phyloP scores from a whole-genome alignment of 2,113 vertebrate genomes.

The Indri indri region DNA sequence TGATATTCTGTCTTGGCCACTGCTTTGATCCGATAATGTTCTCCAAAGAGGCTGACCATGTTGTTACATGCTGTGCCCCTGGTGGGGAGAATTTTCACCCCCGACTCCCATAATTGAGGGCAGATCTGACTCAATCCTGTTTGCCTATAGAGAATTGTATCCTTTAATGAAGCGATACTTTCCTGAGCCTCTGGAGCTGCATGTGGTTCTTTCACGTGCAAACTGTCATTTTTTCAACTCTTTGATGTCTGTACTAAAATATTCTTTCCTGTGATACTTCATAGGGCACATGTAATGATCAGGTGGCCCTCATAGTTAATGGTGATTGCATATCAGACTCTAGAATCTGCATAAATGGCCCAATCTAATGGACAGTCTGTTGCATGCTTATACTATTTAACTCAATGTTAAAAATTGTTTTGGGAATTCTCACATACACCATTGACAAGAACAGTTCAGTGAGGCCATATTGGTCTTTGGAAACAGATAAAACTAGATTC shows the following conservation, averaged over 20 bases:
- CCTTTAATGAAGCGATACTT: constrained; percentile 33
- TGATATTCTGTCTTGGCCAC: neutral
- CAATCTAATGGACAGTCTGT: neutral
- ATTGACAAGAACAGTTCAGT: neutral
- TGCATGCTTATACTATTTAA: neutral
- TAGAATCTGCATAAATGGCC: neutral
- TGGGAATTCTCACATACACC: neutral
- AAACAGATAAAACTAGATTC: neutral
- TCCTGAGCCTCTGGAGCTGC: neutral
- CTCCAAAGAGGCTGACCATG: neutral
- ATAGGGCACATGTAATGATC: neutral
- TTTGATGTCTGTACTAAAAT: constrained; percentile 55
- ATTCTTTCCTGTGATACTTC: neutral
- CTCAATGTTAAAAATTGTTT: neutral
- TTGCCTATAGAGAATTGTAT: constrained; percentile 28
- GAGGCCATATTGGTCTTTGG: neutral
- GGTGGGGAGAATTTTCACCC: constrained; percentile 13
- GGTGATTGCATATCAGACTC: neutral
- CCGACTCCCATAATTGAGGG: neutral
- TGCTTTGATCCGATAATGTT: neutral
- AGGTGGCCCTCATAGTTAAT: constrained; percentile 12
- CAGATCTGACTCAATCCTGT: constrained; percentile 19
- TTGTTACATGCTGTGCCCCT: constrained; percentile 13
- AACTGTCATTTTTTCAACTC: neutral
- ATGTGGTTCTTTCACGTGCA: neutral